Evolutionary conservation across 2,113 vertebrate genomes (phyloP).

Genomic region (Leucoraja erinaceus): DNA sequence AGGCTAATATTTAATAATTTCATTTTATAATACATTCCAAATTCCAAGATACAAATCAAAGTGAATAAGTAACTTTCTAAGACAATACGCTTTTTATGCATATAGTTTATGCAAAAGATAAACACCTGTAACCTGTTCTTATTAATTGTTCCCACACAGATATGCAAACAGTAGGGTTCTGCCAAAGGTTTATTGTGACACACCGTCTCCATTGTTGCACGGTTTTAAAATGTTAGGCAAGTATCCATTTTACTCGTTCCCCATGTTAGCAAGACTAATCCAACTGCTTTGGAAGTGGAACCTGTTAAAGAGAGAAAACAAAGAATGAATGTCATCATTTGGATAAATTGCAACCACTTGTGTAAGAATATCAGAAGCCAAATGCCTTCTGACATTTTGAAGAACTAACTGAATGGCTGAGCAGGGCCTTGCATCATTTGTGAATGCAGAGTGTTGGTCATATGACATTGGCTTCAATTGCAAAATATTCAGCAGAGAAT

Average conservation of each 20-base stretch:
- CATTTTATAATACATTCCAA: constrained; percentile 25
- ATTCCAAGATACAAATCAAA: constrained; percentile 28
- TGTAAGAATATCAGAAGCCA: background rate
- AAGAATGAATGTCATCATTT: constrained; percentile 30
- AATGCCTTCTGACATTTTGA: background rate
- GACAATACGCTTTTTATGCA: constrained; percentile 9
- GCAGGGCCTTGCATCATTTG: background rate
- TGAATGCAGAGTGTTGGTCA: background rate
- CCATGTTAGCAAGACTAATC: constrained; percentile 41
- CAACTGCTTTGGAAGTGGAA: constrained; percentile 81
- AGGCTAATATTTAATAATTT: constrained; percentile 2
- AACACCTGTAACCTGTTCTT: background rate
- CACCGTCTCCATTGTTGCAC: constrained; percentile 13
- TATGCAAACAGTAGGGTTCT: constrained; percentile 28
- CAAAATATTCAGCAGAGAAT: too few species aligned
- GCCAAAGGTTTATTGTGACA: constrained; percentile 5
- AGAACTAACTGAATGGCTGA: background rate
- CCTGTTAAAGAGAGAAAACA: constrained; percentile 57
- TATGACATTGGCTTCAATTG: too few species aligned
- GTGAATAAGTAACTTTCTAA: constrained; percentile 27
- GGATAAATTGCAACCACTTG: background rate
- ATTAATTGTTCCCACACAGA: constrained; percentile 29
- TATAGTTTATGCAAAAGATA: constrained; percentile 4
- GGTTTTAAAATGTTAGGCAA: background rate
- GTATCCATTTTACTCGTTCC: too few species aligned